Evolutionary conservation across 2,113 vertebrate genomes (phyloP), one percentile per base, ranked within the genome.

Genomic region (Brachirus orientalis): DNA sequence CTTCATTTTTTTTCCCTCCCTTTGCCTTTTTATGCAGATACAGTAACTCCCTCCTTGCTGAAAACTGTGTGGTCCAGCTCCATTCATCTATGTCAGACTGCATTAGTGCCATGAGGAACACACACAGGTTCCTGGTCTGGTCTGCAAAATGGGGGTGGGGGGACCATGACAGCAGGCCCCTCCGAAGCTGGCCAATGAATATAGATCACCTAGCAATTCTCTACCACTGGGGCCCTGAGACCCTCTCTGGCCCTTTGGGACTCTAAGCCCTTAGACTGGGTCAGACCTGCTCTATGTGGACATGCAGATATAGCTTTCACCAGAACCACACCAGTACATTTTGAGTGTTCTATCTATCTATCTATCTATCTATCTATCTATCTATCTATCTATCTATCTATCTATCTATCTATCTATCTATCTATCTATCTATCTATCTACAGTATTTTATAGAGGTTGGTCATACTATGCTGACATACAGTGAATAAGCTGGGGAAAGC

Each of bases 51-150:
- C 75, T 67, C 28, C 17, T 79, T 76, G 75, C 82, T 86, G 81
- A 80, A 86, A 75, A 69, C 67, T 22, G 56, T 83, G 84, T 75
- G 84, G 88, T 89, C 85, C 82, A 66, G 78, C 69, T 81, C 73
- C 87, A 92, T 93, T 92, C 81, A 91, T 93, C 92, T 91, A 68
- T 91, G 92, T 91, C 92, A 92, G 73, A 59, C 79, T 77, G 76
- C 79, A 91, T 91, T 93, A 92, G 80, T 77, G 76, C 88, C 80
- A 88, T 16, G 47, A 87, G 78, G 71, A 79, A 68, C 70, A 68
- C 38, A 19, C 47, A 63, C 68, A 45, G 40, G 63, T 74, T 70
- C 79, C 79, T 67, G 83, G 80, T 80, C 68, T 83, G 65, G 61
- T 80, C 64, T 80, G 69, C 82, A 71, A 68, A 72, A 50, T 51